Base-by-base conservation (phyloP, 2,888 invertebrate species). In the Sarcophaga caerulescens region DNA sequence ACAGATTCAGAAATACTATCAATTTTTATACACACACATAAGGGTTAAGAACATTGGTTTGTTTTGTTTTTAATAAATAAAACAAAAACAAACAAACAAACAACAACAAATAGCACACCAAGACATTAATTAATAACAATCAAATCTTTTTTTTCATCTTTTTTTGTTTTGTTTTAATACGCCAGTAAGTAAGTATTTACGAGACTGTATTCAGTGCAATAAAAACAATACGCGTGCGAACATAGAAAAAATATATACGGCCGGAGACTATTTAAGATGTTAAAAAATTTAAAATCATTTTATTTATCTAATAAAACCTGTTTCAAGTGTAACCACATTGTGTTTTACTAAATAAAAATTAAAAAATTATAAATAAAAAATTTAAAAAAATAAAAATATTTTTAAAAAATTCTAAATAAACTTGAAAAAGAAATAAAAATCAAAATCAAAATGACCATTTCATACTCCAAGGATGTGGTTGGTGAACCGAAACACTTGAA, bases 401-500 rank as follows among this genome's bases (percentile, higher is more conserved):
- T 19, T 25, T 23, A 70, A 70, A 74, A 35, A 35, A 10, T 35
- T 62, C 62, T 70, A 62, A 71, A 14, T 82, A 87, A 17, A 47
- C 47, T 11, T 14, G 11, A 14, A 47, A 11, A 47, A 14, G 4
- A 11, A 47, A 14, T 47, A 2, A 14, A 4, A 52, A 14, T 47
- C 14, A 14, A 4, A 52, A 4, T 47, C 4, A 76, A 81, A 60
- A 91, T 91, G 90, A 89, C 85, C 81, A 87, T 91, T 84, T 88
- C 87, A 17, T 91, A 89, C 84, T 89, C 88, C 63, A 85, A 85
- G 73, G 89, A 89, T 25, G 81, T 91, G 10, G 83, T 14, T 5
- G 86, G 84, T 5, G 90, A 90, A 4, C 82, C 85, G 14, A 79
- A 84, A 17, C 88, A 92, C 76, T 87, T 92, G 57, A 86, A 90